Evolutionary conservation across 2,888 invertebrate species (phyloP), one percentile per base, ranked within the genome.

Genomic region (Amblyteles armatorius): DNA sequence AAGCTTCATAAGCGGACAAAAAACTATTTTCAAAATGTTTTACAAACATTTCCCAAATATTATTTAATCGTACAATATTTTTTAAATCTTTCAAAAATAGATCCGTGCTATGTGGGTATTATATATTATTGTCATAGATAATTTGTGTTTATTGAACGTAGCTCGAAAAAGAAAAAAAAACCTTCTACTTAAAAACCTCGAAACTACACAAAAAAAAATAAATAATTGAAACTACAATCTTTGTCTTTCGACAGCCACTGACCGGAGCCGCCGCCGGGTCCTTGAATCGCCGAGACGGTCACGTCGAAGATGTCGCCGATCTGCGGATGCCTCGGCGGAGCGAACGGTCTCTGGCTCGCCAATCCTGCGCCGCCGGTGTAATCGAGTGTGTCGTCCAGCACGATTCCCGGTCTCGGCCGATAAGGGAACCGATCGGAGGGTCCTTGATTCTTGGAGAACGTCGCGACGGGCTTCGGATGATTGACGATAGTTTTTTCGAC

Each of bases 281-380:
- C 97, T 92, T 98, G 98, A 83, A 98, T 96, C 0, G 98, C 98
- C 0, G 98, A 97, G 0, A 98, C 97, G 0, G 98, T 98, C 0
- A 98, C 97, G 90, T 98, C 98, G 90, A 98, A 98, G 79, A 97
- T 97, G 93, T 98, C 98, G 9, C 97, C 97, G 90, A 94, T 94
- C 92, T 95, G 60, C 89, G 93, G 60, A 92, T 94, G 90, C 5
- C 94, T 92, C 19, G 94, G 91, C 7, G 93, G 92, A 13, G 88
- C 87, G 84, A 91, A 93, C 33, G 95, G 95, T 0, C 95, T 95
- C 76, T 95, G 95, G 6, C 95, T 94, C 48, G 95, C 67, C 92
- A 95, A 83, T 73, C 91, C 92, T 85, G 90, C 92, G 67, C 93
- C 88, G 87, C 89, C 95, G 33, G 94, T 93, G 76, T 94, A 94